These are phyloP conservation scores for Myotis yumanensis DNA, from an alignment of 2,113 vertebrate species.

Conservation along the genomic window DNA sequence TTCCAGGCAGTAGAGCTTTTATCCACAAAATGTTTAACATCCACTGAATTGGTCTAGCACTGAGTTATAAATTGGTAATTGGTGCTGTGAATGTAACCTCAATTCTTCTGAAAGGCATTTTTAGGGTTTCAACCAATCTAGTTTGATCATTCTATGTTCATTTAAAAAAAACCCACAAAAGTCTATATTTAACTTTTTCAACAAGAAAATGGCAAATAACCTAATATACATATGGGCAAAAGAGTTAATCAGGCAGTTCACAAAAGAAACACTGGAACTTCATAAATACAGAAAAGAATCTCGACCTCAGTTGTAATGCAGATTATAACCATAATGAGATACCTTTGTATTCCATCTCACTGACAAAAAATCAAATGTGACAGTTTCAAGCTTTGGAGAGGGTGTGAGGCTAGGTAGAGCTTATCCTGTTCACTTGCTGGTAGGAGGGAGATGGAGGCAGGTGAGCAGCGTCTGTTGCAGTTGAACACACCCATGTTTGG, in stretches of 20 bases:
- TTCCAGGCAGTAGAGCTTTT: neutral
- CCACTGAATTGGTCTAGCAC: neutral
- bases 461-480: neutral
- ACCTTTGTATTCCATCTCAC: neutral
- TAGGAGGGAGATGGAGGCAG: neutral
- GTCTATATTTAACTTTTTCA: neutral
- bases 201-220: slow-evolving; percentile 7
- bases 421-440: neutral
- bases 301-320: neutral
- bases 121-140: neutral
- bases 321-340: neutral
- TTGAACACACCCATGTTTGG: neutral
- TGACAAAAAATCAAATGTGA: neutral
- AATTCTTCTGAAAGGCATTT: neutral
- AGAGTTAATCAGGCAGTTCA: neutral
- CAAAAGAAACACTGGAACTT: neutral
- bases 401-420: neutral
- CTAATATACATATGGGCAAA: neutral
- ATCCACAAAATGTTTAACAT: neutral
- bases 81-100: neutral
- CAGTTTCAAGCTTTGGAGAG: neutral
- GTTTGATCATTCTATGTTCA: neutral
- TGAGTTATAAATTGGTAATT: neutral
- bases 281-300: neutral
- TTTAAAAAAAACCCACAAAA: neutral